phyloP scores from a whole-genome alignment of 2,888 invertebrate genomes.

The Abrostola tripartita region DNA sequence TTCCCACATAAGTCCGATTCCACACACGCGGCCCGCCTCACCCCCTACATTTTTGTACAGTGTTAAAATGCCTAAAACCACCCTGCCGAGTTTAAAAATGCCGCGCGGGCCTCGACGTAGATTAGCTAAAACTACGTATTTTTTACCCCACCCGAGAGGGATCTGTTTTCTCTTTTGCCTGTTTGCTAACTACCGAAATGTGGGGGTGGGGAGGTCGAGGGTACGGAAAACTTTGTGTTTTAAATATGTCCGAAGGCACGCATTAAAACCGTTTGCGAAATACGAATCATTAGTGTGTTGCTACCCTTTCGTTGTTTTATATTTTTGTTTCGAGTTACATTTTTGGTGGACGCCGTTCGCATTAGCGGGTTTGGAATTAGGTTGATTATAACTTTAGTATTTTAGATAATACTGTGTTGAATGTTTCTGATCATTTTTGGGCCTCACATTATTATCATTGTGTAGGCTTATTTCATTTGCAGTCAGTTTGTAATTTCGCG shows the following conservation, averaged over 20 bases:
- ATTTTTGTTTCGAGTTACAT: slow-evolving; percentile 48
- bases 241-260: slow-evolving; percentile 88
- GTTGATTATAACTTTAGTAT: slow-evolving; percentile 1
- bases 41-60: slow-evolving; percentile 84
- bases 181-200: slow-evolving; percentile 86
- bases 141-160: slow-evolving; percentile 83
- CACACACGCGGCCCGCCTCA: slow-evolving; percentile 78
- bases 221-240: slow-evolving; percentile 85
- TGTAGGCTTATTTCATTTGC: no score
- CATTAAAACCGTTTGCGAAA: slow-evolving; percentile 84
- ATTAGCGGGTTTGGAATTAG: slow-evolving; percentile 17
- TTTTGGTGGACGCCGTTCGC: slow-evolving; percentile 22
- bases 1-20: slow-evolving; percentile 86
- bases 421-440: not conserved
- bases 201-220: slow-evolving; percentile 68
- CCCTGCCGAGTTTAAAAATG: slow-evolving; percentile 78
- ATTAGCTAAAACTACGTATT: slow-evolving; percentile 91
- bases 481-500: no score
- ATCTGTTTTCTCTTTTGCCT: slow-evolving; percentile 59
- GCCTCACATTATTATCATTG: no score
- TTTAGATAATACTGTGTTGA: not conserved
- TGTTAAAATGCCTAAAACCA: slow-evolving; percentile 87
- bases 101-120: slow-evolving; percentile 82
- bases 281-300: slow-evolving; percentile 80
- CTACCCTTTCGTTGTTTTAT: slow-evolving; percentile 60